Conservation (phyloP, 2,888 invertebrate species). For the Tetanocera ferruginea region DNA sequence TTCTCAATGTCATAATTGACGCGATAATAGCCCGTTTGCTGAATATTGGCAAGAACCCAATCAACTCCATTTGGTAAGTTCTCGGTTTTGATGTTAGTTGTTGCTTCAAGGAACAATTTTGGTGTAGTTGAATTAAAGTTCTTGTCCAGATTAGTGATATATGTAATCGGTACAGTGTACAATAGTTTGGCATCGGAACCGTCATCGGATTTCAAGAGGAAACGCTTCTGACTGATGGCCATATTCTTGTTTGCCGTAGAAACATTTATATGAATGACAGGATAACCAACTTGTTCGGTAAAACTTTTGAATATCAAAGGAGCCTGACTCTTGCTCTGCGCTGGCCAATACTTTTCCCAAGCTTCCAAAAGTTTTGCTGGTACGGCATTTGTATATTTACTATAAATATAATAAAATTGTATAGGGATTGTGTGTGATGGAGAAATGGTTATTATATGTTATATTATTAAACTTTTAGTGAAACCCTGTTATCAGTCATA, state of each 20-base stretch:
- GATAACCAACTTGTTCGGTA: conserved; percentile 78
- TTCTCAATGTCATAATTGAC: conserved; percentile 79
- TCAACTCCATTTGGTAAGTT: conserved; percentile 6
- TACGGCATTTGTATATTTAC: conserved; percentile 31
- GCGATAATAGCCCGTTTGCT: conserved; percentile 72
- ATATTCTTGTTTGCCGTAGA: conserved; percentile 46
- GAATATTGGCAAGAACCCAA: conserved; percentile 66
- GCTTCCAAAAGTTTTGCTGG: conserved; percentile 72
- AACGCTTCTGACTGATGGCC: conserved; percentile 61
- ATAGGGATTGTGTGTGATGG: not conserved
- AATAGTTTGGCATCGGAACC: conserved; percentile 49
- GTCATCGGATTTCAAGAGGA: conserved; percentile 58
- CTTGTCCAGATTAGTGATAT: conserved; percentile 55
- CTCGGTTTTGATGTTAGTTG: rapidly evolving
- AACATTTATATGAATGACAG: conserved; percentile 73
- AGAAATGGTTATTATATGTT: not conserved
- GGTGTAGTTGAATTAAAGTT: conserved; percentile 57
- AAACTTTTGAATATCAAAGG: conserved; percentile 71
- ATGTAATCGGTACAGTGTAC: conserved; percentile 65
- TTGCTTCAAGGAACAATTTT: conserved; percentile 53
- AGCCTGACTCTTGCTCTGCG: conserved; percentile 57
- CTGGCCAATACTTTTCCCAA: conserved; percentile 66
- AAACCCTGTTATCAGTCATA: not conserved
- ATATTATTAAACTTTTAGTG: no score
- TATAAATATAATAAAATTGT: not conserved